phyloP scores from a whole-genome alignment of 2,113 vertebrate genomes.

The Pygoscelis adeliae region DNA sequence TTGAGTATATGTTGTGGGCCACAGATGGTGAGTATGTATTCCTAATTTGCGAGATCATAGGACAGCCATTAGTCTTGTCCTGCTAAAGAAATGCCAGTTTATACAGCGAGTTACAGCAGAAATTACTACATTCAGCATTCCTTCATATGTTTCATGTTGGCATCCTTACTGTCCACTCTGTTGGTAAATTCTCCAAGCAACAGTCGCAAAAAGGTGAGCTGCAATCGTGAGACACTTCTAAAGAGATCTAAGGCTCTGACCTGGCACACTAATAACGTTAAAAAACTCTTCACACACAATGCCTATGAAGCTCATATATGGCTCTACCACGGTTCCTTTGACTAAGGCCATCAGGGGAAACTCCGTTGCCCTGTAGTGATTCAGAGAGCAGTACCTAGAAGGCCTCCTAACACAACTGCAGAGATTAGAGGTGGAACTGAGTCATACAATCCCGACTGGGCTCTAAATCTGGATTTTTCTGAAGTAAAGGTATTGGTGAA shows the following conservation, averaged over 20 bases:
- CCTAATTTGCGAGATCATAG: not conserved
- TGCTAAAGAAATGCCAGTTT: not conserved
- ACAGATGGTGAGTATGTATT: not conserved
- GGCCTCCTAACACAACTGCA: not conserved
- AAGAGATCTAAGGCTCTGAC: not conserved
- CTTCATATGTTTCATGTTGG: fast-evolving
- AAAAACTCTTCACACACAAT: not conserved
- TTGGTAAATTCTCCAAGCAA: not conserved
- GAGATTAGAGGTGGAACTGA: not conserved
- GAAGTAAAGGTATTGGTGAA: not conserved
- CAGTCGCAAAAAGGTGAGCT: not conserved
- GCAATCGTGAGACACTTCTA: not conserved
- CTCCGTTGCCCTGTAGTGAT: not conserved
- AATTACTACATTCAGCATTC: not conserved
- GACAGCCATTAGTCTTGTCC: not conserved
- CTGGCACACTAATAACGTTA: not conserved
- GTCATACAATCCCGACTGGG: not conserved
- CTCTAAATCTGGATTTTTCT: not conserved
- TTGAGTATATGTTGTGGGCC: fast-evolving
- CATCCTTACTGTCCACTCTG: not conserved
- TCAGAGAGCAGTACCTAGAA: not conserved
- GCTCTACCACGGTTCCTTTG: not conserved
- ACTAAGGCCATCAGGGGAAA: not conserved
- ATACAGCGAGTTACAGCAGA: not conserved
- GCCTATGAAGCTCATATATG: not conserved